Evolutionary conservation across 2,888 invertebrate genomes (phyloP).

Genomic region (Herminia tarsipennalis): DNA sequence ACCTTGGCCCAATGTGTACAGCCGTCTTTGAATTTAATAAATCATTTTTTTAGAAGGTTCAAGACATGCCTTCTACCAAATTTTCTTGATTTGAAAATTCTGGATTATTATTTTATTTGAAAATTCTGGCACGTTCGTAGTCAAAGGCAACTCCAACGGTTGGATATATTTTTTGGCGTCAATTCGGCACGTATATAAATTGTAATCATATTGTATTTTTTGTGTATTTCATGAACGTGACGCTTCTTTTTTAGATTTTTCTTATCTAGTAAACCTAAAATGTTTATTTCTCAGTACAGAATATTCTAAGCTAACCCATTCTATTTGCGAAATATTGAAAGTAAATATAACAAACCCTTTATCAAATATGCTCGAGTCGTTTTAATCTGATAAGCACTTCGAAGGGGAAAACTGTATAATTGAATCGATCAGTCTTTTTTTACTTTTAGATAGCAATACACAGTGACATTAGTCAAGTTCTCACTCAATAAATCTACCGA

Average conservation of each 20-base stretch:
- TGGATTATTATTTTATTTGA: conserved; percentile 13
- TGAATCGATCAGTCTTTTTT: too few species aligned
- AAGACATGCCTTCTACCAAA: conserved; percentile 6
- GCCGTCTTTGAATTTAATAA: conserved; percentile 15
- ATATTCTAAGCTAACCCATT: too few species aligned
- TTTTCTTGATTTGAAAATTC: conserved; percentile 7
- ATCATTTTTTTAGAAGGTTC: conserved; percentile 16
- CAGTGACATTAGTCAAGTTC: too few species aligned
- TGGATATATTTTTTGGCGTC: not conserved
- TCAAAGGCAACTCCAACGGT: conserved; percentile 3
- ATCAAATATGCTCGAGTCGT: too few species aligned
- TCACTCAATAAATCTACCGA: too few species aligned
- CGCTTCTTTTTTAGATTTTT: not conserved
- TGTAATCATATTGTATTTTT: not conserved
- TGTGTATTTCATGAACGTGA: not conserved
- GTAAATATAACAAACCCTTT: too few species aligned
- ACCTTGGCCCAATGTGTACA: conserved; percentile 15
- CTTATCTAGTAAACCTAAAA: not conserved
- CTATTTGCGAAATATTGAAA: too few species aligned
- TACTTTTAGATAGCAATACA: too few species aligned
- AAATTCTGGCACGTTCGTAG: conserved; percentile 8
- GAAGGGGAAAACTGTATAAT: too few species aligned
- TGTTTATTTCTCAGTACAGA: too few species aligned
- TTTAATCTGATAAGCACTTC: too few species aligned
- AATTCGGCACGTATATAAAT: conserved; percentile 2